Percentiles rank a stretch among this genome's conserved stretches.
These are phyloP conservation scores for Malurus alboscapulatus DNA, from an alignment of 2,113 vertebrate genomes.

Conservation along the genomic window DNA sequence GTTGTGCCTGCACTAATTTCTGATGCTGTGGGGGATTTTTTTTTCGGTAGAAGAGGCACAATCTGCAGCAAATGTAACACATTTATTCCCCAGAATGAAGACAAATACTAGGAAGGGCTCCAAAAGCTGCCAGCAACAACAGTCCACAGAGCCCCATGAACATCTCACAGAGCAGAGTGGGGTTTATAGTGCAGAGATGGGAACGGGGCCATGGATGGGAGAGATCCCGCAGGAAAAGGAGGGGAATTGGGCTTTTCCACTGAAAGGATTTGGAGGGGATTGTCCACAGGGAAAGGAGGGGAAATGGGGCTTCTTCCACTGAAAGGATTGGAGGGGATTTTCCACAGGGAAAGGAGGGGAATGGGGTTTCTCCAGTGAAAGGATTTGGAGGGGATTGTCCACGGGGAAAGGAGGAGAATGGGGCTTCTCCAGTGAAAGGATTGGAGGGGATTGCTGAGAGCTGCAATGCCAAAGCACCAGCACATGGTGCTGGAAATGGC, in stretches of 20 bases:
- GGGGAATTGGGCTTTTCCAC: no score
- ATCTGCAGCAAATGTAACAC: background rate
- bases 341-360: no score
- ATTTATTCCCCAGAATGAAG: background rate
- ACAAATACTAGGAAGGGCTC: slow-evolving; percentile 1
- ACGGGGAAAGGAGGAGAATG: no score
- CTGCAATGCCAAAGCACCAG: background rate
- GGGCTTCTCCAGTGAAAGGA: background rate
- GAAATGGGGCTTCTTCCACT: background rate
- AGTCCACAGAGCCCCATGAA: background rate
- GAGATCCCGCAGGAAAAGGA: background rate
- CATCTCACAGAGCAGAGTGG: background rate
- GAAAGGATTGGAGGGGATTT: background rate
- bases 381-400: no score
- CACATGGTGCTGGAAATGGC: background rate
- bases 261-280: no score
- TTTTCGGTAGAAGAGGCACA: background rate
- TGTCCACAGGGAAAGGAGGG: no score
- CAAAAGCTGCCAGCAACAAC: background rate
- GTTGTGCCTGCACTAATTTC: background rate
- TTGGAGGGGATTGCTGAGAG: background rate
- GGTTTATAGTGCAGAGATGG: background rate
- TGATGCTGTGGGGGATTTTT: background rate
- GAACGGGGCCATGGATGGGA: background rate
- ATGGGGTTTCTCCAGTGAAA: no score